A percentile compares a stretch with the other conserved stretches of the same genome.
These are phyloP conservation scores for Kryptolebias marmoratus DNA, from an alignment of 2,113 vertebrate species.

Conservation along the genomic window DNA sequence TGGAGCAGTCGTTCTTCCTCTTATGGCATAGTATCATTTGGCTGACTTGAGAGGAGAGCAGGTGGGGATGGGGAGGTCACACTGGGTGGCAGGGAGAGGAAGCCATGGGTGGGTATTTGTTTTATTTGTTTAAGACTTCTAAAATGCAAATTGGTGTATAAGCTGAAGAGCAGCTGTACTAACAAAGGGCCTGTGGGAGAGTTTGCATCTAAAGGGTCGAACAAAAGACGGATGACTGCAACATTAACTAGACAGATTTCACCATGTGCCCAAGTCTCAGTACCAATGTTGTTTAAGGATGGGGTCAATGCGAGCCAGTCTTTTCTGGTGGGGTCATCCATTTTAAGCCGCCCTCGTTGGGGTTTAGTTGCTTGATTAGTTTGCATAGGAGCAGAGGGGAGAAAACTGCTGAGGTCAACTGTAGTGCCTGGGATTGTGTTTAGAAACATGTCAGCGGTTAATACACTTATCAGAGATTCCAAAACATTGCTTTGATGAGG, in stretches of 20 bases:
- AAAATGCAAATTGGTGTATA: slow-evolving; percentile 78
- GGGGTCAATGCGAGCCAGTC: slow-evolving; percentile 48
- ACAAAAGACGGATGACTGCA: slow-evolving; percentile 31
- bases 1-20: slow-evolving; percentile 30
- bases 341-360: slow-evolving; percentile 34
- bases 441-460: too few species aligned
- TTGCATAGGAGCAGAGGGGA: slow-evolving; percentile 36
- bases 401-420: background rate
- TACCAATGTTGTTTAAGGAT: slow-evolving; percentile 54
- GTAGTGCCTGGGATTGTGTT: too few species aligned
- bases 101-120: slow-evolving; percentile 59
- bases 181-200: slow-evolving; percentile 71
- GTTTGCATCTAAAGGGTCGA: slow-evolving; percentile 58
- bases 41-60: slow-evolving; percentile 48
- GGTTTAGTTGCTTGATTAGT: slow-evolving; percentile 44
- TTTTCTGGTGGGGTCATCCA: slow-evolving; percentile 49
- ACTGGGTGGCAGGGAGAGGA: slow-evolving; percentile 58
- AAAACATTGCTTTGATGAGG: too few species aligned
- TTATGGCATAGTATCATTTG: slow-evolving; percentile 46
- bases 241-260: slow-evolving; percentile 62
- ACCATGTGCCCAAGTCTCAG: slow-evolving; percentile 54
- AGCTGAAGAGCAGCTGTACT: slow-evolving; percentile 62
- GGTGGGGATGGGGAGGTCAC: slow-evolving; percentile 63
- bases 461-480: too few species aligned
- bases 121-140: slow-evolving; percentile 79